Evolutionary conservation across 2,797 vertebrate genomes (phyloP), one percentile per base, ranked within the genome.

Genomic region (Phrynocephalus guinanensis): DNA sequence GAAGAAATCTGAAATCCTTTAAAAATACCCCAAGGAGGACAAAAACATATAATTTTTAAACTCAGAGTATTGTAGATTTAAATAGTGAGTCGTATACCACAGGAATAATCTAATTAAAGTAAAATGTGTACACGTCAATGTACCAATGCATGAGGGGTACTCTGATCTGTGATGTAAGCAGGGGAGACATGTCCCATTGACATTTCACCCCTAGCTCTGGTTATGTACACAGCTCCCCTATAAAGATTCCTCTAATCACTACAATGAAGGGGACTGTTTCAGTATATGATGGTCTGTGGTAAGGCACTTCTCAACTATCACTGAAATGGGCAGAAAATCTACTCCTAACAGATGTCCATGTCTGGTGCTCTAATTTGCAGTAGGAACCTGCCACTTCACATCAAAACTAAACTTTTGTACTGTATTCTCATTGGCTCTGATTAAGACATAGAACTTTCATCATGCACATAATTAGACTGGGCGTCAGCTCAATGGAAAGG

Each of bases 1-100:
- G 87, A 93, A 89, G 92, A 94, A 93, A 91, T 67, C 86, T 76
- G 79, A 90, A 93, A 87, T 87, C 60, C 30, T 87, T 70, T 77
- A 85, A 90, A 38, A 90, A 30, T 82, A 88, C 30, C 66, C 67
- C 63, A 86, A 89, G 73, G 50, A 18, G 1, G 5, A 26, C 1
- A 22, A 85, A 90, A 92, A 33, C 44, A 79, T 84, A 60, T 82
- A 87, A 3, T 82, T 4, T 92, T 87, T 66, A 80, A 66, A 83
- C 20, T 26, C 10, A 84, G 89, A 88, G 28, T 85, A 73, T 1
- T 33, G 90, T 50, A 88, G 84, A 90, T 89, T 88, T 87, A 91
- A 95, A 90, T 52, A 73, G 1, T 86, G 77, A 88, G 73, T 86
- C 28, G 56, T 30, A 87, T 3, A 73, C 8, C 24, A 86, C 5